Percentiles rank a stretch among this genome's conserved stretches.
These are phyloP conservation scores for Archaeoteleia sp. DNA, from an alignment of 2,888 invertebrate species.

Conservation along the genomic window DNA sequence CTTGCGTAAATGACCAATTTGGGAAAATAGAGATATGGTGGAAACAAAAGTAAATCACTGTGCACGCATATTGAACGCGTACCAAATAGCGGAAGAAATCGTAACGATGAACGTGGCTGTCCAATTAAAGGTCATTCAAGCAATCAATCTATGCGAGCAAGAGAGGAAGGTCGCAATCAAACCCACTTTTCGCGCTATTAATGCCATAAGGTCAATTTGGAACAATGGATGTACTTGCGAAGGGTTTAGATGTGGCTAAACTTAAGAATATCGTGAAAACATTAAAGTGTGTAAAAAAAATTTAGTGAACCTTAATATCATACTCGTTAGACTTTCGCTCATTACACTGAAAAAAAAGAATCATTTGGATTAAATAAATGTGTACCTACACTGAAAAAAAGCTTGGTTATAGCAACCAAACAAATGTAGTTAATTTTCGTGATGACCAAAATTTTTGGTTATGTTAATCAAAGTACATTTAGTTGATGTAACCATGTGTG, in stretches of 20 bases:
- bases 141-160: slow-evolving; percentile 46
- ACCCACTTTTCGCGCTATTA: slow-evolving; percentile 42
- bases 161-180: slow-evolving; percentile 51
- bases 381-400: too few relatives aligned
- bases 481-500: too few relatives aligned
- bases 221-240: slow-evolving; percentile 22
- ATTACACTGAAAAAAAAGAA: too few relatives aligned
- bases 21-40: not conserved
- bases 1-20: slow-evolving; percentile 2
- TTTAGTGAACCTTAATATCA: too few relatives aligned
- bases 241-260: slow-evolving; percentile 2
- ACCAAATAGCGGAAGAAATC: slow-evolving; percentile 45
- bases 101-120: slow-evolving; percentile 40
- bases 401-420: too few relatives aligned
- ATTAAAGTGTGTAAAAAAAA: too few relatives aligned
- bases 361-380: too few relatives aligned
- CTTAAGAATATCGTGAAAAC: slow-evolving; percentile 1
- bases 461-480: too few relatives aligned
- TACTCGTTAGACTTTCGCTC: too few relatives aligned
- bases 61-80: slow-evolving; percentile 18
- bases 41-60: slow-evolving; percentile 12
- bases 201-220: slow-evolving; percentile 39
- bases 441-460: too few relatives aligned
- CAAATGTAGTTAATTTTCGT: too few relatives aligned
- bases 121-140: slow-evolving; percentile 52